Evolutionary conservation across 2,888 invertebrate genomes (phyloP).

Genomic region (Ichneumon xanthorius): DNA sequence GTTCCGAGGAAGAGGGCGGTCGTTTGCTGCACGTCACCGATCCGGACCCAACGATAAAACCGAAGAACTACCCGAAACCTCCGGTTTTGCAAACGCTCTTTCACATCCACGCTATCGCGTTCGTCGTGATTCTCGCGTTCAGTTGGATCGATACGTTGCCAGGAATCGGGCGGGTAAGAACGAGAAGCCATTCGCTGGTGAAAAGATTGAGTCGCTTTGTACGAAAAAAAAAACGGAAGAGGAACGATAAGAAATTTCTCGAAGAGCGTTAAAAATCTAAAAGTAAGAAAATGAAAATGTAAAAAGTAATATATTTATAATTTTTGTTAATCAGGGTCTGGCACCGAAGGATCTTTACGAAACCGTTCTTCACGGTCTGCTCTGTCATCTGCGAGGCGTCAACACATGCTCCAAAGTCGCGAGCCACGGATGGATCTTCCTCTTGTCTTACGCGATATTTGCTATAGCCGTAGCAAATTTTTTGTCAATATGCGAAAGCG

Average conservation of each 20-base stretch:
- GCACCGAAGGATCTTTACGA: slow-evolving; percentile 79
- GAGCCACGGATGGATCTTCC: slow-evolving; percentile 85
- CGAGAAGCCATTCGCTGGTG: too few relatives aligned
- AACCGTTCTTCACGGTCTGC: slow-evolving; percentile 77
- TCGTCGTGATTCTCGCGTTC: slow-evolving; percentile 83
- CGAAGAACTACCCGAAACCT: slow-evolving; percentile 80
- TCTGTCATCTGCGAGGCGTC: slow-evolving; percentile 79
- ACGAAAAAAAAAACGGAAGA: too few relatives aligned
- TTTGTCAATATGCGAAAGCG: slow-evolving; percentile 86
- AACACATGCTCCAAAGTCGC: slow-evolving; percentile 78
- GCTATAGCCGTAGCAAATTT: slow-evolving; percentile 85
- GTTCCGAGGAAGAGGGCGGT: slow-evolving; percentile 80
- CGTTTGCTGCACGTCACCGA: slow-evolving; percentile 81
- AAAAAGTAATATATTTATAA: slow-evolving; percentile 64
- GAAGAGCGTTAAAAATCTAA: too few relatives aligned
- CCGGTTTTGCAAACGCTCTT: slow-evolving; percentile 79
- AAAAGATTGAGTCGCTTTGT: too few relatives aligned
- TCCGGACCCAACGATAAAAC: slow-evolving; percentile 81
- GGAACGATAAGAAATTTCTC: too few relatives aligned
- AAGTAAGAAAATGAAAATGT: too few relatives aligned
- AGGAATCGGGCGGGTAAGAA: slow-evolving; percentile 85
- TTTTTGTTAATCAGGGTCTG: slow-evolving; percentile 81
- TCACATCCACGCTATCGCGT: slow-evolving; percentile 85
- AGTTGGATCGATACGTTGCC: slow-evolving; percentile 86
- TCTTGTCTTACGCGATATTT: slow-evolving; percentile 85